Conservation (phyloP, 2,797 vertebrate genomes). For the Melanogrammus aeglefinus region DNA sequence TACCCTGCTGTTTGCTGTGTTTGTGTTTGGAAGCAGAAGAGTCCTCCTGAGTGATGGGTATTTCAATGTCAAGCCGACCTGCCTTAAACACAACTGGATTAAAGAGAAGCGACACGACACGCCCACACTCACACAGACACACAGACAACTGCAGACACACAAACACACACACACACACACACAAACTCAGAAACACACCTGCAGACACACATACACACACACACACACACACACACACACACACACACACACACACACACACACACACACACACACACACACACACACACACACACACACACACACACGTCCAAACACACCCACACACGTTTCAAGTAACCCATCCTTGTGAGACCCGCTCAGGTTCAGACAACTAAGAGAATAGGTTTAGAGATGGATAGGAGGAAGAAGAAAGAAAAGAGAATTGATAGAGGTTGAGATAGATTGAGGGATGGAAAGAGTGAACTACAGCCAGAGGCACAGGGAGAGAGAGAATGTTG, state of each 20-base stretch:
- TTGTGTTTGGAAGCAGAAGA: not conserved
- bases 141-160: not conserved
- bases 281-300: not conserved
- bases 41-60: not conserved
- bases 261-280: not conserved
- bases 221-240: not conserved
- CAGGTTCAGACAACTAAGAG: not conserved
- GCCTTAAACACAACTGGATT: not conserved
- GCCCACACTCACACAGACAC: not conserved
- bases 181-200: too few species aligned
- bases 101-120: not conserved
- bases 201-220: not conserved
- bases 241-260: not conserved
- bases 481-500: not conserved
- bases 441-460: not conserved
- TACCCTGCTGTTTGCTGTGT: not conserved
- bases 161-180: not conserved
- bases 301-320: not conserved
- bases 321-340: not conserved
- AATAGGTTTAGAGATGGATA: not conserved
- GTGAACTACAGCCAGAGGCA: not conserved
- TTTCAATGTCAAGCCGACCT: not conserved
- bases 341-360: not conserved
- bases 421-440: not conserved
- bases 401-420: not conserved